Base-by-base conservation (phyloP, 2,797 vertebrate species). In the Menidia menidia region DNA sequence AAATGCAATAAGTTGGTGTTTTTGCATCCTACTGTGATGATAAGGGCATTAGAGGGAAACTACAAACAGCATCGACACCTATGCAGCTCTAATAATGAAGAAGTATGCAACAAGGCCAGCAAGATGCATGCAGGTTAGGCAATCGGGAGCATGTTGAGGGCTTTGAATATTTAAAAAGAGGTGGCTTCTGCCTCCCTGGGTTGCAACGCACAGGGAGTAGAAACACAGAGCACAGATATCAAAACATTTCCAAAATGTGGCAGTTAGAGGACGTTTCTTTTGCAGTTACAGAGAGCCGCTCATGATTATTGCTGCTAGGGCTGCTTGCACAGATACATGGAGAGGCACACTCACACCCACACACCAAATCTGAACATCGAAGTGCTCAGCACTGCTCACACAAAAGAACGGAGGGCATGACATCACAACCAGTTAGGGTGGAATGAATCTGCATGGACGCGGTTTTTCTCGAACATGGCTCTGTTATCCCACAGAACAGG, bases 381-480 rank as follows among this genome's bases (percentile, higher is more conserved):
- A 85, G 60, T 67, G 75, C 72, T 80, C 75, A 70, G 72, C 39
- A 16, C 71, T 64, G 81, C 82, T 81, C 41, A 42, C 42, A 61
- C 71, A 77, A 33, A 16, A 41, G 71, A 77, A n/a, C 45, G 33
- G 15, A 47, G 47, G 50, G 31, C 30, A 45, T 64, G 62, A 56
- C 1, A 55, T 59, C 33, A 51, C 60, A 45, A 45, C 42, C n/a
- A 71, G 45, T 48, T 6, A 41, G 12, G 43, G 19, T 76, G 75
- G 66, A 8, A 53, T 67, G 48, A 77, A 53, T 69, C 42, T 61
- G 56, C 57, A 44, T 25, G 14, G 57, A 41, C 61, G 60, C 68
- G 70, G 85, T 74, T 84, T 74, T 78, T 84, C 64, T 73, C 42
- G 71, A 79, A 77, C 54, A 64, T 64, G 74, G 75, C 66, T 87